Base-by-base conservation (phyloP, 1,140 invertebrate genomes). In the Heterodera carotae region DNA sequence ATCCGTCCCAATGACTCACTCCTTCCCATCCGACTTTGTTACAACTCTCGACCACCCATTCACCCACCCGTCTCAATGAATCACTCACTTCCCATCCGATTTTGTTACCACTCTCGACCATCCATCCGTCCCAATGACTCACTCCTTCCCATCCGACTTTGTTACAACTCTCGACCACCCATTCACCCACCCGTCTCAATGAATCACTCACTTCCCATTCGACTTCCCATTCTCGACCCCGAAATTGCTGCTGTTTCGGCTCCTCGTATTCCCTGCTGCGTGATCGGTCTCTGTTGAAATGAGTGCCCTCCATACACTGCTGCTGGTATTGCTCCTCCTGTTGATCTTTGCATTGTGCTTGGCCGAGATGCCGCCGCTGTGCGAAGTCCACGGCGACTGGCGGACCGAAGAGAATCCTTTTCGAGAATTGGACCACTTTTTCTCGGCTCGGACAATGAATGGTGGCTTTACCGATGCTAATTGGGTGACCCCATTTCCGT, bases 201-300 rank as follows among this genome's bases (percentile, higher is more conserved):
- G n/a, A 76, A 43, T 10, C 27, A 80, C 79, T 77, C 22, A 80
- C 79, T 82, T 82, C 79, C 79, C 48, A 80, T 59, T 48, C 79
- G 79, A 53, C 73, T 77, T 36, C 36, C 59, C 18, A 77, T 69
- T 64, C 80, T 60, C 33, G 48, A 33, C 2, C 56, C 71, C 25
- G 62, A 25, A n/a, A 62, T n/a, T n/a, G n/a, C 62, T 66, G 33
- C 2, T 18, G 25, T 29, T 5, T 59, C 53, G 7, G 72, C 80
- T 5, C 80, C 80, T 18, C 72, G 36, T 27, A 81, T 53, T 18
- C 80, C 80, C 73, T 81, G 80, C 67, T 81, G 80, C 27, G 80
- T 81, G 53, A 81, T 72, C 25, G 80, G 80, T 27, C 80, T 22
- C 33, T 75, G 74, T 4, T 62, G 68, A 3, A 53, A 18, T 22